These are phyloP conservation scores for Anhinga rufa DNA, from an alignment of 2,113 vertebrate genomes.

Conservation along the genomic window DNA sequence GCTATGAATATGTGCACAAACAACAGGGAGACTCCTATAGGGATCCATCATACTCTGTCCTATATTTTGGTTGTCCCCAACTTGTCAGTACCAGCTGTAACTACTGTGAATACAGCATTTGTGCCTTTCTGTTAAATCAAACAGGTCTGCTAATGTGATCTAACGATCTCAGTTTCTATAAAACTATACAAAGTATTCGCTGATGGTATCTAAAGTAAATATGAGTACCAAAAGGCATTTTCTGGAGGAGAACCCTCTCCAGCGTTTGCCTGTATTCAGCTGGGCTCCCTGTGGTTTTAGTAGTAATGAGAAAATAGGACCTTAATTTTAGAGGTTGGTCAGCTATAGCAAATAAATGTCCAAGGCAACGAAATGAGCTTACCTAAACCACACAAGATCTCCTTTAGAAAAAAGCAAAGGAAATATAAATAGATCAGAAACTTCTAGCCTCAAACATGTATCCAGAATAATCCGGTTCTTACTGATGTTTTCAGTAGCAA, in stretches of 20 bases:
- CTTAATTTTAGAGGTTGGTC: slow-evolving; percentile 1
- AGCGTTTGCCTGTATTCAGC: not conserved
- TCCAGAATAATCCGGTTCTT: not conserved
- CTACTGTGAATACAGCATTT: not conserved
- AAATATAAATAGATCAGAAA: not conserved
- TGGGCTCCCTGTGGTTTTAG: not conserved
- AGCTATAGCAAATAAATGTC: not conserved
- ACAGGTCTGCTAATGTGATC: not conserved
- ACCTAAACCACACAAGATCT: not conserved
- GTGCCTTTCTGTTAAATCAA: not conserved
- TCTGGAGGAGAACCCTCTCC: not conserved
- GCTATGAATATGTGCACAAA: not conserved
- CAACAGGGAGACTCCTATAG: fast-evolving
- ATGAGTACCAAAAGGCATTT: not conserved
- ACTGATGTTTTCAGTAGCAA: not conserved
- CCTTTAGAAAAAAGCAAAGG: not conserved
- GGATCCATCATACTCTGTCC: not conserved
- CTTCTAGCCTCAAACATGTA: not conserved
- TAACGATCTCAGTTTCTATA: not conserved
- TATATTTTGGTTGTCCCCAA: not conserved
- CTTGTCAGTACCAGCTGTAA: not conserved
- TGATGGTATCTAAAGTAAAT: not conserved
- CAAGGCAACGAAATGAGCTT: slow-evolving; percentile 11
- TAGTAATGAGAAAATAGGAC: not conserved
- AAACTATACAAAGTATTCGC: not conserved